These are phyloP conservation scores for Melieria picta DNA, from an alignment of 2,888 invertebrate species.

Conservation along the genomic window DNA sequence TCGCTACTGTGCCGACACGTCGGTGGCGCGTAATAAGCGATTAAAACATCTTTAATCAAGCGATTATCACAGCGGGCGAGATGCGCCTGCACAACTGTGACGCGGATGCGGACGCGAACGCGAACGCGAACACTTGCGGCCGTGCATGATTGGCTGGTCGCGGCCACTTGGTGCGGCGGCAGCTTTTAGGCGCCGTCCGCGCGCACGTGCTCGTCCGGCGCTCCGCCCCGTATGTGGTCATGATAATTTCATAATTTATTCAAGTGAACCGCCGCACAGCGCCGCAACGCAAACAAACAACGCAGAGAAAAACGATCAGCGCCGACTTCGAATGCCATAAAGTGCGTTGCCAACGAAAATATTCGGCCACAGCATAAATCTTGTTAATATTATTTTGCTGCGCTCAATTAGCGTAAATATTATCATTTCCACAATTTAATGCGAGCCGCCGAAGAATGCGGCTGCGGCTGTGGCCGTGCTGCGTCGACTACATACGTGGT, in stretches of 20 bases:
- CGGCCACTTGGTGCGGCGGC: constrained; percentile 14
- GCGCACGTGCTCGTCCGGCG: not conserved
- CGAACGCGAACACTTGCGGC: not conserved
- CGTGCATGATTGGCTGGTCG: not conserved
- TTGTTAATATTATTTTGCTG: constrained; percentile 33
- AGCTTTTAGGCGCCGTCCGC: constrained; percentile 11
- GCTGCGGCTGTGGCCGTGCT: not conserved
- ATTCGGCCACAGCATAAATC: constrained; percentile 21
- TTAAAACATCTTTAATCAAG: constrained; percentile 59
- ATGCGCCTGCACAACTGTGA: constrained; percentile 15
- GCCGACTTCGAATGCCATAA: not conserved
- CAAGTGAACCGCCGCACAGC: not conserved
- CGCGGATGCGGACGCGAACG: not conserved
- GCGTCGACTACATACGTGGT: not conserved
- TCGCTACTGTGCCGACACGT: not conserved
- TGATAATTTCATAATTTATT: constrained; percentile 32
- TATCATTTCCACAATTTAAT: constrained; percentile 26
- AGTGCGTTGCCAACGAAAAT: not conserved
- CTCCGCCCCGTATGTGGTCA: constrained; percentile 11
- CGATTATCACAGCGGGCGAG: constrained; percentile 62
- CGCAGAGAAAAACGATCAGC: not conserved
- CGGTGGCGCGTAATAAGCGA: constrained; percentile 41
- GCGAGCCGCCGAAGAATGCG: constrained; percentile 10
- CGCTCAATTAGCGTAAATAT: constrained; percentile 33
- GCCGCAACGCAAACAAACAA: not conserved